Evolutionary conservation across 2,113 vertebrate genomes (phyloP), one percentile per base, ranked within the genome.

Genomic region (Anser brachyrhynchus): DNA sequence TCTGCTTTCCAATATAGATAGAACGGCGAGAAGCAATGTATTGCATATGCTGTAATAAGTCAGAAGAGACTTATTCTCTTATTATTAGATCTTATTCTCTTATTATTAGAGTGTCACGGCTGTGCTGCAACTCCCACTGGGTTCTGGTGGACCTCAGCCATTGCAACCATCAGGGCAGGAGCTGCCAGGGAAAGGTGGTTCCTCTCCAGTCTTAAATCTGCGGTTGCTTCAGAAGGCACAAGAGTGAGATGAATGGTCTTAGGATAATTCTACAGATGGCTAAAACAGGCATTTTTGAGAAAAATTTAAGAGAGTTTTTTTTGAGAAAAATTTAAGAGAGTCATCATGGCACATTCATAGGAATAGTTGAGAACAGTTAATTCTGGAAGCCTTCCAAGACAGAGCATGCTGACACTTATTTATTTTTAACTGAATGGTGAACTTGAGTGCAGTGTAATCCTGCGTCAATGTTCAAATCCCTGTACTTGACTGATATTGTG

Each of bases 401-500:
- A 69, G 29, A 91, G 43, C 11, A 93, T n/a, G n/a, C 9, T 35
- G 22, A 15, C 11, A 6, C 19, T 29, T n/a, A 20, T 37, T 43
- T 37, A 52, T 70, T 79, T 73, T 61, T 51, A 90, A 37, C 10
- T 55, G 69, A 55, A 84, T 23, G 10, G 52, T 41, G 44, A 87
- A 29, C 20, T 41, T 87, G 25, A 89, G 10, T 51, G 65, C 20
- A 67, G 25, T 20, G 15, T 35, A 51, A 51, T 9, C 12, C 25
- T 31, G 3, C 12, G 7, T 18, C 5, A 26, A 43, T n/a, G 26
- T 23, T 84, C 52, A 87, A 59, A 7, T 54, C 18, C 4, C n/a
- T 58, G 44, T 22, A 69, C 10, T 13, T 26, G 23, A 37, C 0
- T 52, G n/a, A 55, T 28, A 78, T 0, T 21, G 52, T 4, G 1